Evolutionary conservation across 2,113 vertebrate genomes (phyloP).

Genomic region (Antigone vipio): DNA sequence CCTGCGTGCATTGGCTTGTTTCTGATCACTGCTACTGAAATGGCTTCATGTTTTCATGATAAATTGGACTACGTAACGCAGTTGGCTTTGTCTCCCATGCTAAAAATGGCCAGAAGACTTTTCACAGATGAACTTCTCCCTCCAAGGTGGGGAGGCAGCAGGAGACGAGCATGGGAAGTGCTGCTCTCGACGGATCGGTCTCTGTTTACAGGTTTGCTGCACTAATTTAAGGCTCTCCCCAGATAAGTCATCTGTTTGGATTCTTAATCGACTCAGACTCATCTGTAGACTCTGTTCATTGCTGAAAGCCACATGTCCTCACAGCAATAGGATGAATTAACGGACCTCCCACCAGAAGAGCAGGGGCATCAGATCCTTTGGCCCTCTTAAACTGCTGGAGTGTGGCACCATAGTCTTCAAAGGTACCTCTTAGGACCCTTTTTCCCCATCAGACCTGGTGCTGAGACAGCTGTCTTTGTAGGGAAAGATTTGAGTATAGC

Average conservation of each 20-base stretch:
- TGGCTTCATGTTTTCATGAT: neutral
- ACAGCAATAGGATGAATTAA: neutral
- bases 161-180: neutral
- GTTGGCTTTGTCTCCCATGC: neutral
- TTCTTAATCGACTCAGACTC: neutral
- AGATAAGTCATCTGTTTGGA: neutral
- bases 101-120: neutral
- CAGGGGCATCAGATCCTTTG: neutral
- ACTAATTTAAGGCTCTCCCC: neutral
- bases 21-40: neutral
- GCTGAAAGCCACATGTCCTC: neutral
- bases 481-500: neutral
- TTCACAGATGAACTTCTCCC: neutral
- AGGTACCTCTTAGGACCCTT: neutral
- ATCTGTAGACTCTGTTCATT: neutral
- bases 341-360: neutral
- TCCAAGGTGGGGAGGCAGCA: neutral
- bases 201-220: neutral
- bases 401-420: neutral
- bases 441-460: neutral
- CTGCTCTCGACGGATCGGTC: neutral
- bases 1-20: slow-evolving; percentile 33
- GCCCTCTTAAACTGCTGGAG: neutral
- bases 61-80: neutral
- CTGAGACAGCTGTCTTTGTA: neutral